A percentile compares a stretch with the other conserved stretches of the same genome.
phyloP scores from a whole-genome alignment of 2,113 vertebrate genomes.

The Neolamprologus brichardi region DNA sequence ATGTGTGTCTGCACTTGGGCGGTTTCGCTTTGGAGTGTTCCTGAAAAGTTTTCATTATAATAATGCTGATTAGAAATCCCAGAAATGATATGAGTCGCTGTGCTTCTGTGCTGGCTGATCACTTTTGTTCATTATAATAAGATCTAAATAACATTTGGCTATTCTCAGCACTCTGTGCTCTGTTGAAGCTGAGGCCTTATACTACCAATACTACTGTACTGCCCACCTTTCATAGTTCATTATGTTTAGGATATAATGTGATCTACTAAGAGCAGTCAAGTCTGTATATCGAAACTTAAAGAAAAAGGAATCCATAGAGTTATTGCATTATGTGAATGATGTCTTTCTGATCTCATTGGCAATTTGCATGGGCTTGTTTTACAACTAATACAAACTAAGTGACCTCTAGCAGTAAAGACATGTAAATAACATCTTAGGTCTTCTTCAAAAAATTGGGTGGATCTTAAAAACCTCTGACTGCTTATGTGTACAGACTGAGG shows the following conservation, averaged over 20 bases:
- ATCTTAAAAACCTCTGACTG: neutral
- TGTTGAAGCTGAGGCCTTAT: neutral
- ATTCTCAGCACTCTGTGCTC: neutral
- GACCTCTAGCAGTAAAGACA: neutral
- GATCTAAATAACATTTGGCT: slow-evolving; percentile 5
- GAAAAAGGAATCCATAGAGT: neutral
- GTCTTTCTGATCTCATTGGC: neutral
- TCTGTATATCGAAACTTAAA: neutral
- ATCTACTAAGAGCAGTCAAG: neutral
- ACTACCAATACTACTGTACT: neutral
- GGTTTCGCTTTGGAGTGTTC: slow-evolving; percentile 16
- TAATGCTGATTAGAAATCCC: slow-evolving; percentile 52
- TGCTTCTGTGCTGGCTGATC: slow-evolving; percentile 7
- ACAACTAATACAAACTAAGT: neutral
- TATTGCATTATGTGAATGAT: neutral
- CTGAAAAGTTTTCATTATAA: slow-evolving; percentile 61
- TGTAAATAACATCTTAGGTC: neutral
- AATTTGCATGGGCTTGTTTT: neutral
- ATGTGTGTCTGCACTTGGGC: neutral
- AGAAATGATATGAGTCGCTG: slow-evolving; percentile 41
- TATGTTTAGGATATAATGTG: neutral
- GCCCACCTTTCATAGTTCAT: neutral
- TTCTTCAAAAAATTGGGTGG: neutral
- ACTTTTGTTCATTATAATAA: slow-evolving; percentile 28
- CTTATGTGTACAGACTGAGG: neutral